Evolutionary conservation across 2,888 invertebrate genomes (phyloP).

Genomic region (Aphidius colemani): DNA sequence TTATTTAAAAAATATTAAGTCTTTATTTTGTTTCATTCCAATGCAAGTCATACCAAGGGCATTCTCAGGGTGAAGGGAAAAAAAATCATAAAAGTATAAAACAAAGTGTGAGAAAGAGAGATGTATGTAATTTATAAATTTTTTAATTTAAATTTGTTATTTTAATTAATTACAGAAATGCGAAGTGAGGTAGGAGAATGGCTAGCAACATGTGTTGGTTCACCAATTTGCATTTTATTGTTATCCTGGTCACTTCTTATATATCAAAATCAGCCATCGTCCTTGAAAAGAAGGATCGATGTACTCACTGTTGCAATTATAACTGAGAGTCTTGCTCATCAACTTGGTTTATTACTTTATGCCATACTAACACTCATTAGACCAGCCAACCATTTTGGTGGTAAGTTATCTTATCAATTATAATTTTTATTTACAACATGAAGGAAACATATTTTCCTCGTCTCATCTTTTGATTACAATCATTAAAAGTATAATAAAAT

Average conservation of each 20-base stretch:
- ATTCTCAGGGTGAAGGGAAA: too few relatives aligned
- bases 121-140: too few relatives aligned
- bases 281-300: conserved; percentile 60
- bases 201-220: conserved; percentile 60
- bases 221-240: conserved; percentile 59
- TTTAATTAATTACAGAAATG: conserved; percentile 48
- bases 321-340: conserved; percentile 56
- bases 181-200: conserved; percentile 59
- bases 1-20: too few relatives aligned
- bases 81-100: too few relatives aligned
- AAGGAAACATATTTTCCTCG: background rate
- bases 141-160: background rate
- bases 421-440: background rate
- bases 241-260: conserved; percentile 61
- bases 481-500: background rate
- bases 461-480: background rate
- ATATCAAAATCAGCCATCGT: conserved; percentile 59
- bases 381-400: conserved; percentile 56
- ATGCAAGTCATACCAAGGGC: too few relatives aligned
- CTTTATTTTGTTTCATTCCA: too few relatives aligned
- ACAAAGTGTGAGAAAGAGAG: too few relatives aligned
- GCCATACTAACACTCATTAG: conserved; percentile 58
- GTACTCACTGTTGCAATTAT: conserved; percentile 61
- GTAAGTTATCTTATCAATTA: conserved; percentile 36
- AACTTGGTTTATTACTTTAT: conserved; percentile 55